Percentiles rank a stretch among this genome's conserved stretches.
Evolutionary conservation across 2,888 invertebrate species (phyloP).

Genomic region (Drosophila paramelanica): DNA sequence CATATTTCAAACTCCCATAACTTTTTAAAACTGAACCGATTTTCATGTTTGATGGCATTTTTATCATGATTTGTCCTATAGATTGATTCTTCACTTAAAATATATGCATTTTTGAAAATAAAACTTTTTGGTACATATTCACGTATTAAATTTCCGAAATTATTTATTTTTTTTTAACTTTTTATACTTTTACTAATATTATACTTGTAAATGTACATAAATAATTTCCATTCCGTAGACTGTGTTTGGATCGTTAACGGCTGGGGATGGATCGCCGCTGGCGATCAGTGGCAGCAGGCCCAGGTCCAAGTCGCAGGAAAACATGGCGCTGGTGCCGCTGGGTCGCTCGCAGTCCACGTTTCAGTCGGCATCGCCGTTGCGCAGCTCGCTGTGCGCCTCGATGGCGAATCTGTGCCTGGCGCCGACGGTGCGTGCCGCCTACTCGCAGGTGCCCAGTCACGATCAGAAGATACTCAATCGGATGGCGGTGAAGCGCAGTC

Average conservation of each 20-base stretch:
- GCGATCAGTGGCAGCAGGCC: slow-evolving; percentile 61
- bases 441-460: slow-evolving; percentile 81
- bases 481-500: slow-evolving; percentile 84
- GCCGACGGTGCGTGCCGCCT: slow-evolving; percentile 81
- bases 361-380: slow-evolving; percentile 5
- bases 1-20: too few species aligned
- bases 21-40: too few species aligned
- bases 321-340: slow-evolving; percentile 44
- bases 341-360: slow-evolving; percentile 5
- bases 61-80: too few species aligned
- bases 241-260: slow-evolving; percentile 31
- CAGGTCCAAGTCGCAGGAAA: slow-evolving; percentile 58
- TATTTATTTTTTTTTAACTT: too few species aligned
- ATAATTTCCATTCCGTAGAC: slow-evolving; percentile 28
- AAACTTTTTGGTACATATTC: too few species aligned
- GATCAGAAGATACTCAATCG: slow-evolving; percentile 84
- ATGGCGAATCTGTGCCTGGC: slow-evolving; percentile 83
- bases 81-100: too few species aligned
- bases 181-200: too few species aligned
- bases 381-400: slow-evolving; percentile 73
- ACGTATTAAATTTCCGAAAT: too few species aligned
- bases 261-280: slow-evolving; percentile 35
- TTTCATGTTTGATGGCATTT: too few species aligned
- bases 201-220: too few species aligned
- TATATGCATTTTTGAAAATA: too few species aligned